A percentile compares a stretch with the other conserved stretches of the same genome.
Evolutionary conservation across 1,140 invertebrate genomes (phyloP).

Genomic region (Potamilus streckersoni): DNA sequence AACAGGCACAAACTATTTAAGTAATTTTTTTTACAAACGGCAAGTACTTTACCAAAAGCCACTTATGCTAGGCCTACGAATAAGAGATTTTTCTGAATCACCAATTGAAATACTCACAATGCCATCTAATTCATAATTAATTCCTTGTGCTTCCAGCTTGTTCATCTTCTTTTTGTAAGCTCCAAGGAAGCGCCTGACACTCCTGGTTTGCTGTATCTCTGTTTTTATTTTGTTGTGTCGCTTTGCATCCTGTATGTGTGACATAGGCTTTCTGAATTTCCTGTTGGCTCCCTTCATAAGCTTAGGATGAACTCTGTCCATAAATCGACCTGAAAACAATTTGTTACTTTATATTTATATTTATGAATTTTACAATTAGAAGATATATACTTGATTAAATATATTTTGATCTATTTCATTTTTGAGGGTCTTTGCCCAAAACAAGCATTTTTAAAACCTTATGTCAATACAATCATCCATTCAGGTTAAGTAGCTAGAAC

Average conservation of each 20-base stretch:
- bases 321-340: slow-evolving; percentile 14
- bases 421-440: no score
- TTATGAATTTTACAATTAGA: no score
- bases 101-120: slow-evolving; percentile 1
- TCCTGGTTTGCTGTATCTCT: not conserved
- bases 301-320: slow-evolving; percentile 18
- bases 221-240: slow-evolving; percentile 13
- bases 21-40: not conserved
- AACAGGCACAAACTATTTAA: not conserved
- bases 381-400: no score
- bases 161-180: slow-evolving; percentile 4
- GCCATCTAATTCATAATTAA: slow-evolving; percentile 10
- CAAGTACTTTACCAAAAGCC: not conserved
- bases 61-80: not conserved
- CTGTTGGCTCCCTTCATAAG: slow-evolving; percentile 16
- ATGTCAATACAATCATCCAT: no score
- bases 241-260: not conserved
- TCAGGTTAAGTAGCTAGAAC: no score
- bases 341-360: no score
- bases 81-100: not conserved
- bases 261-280: slow-evolving; percentile 2
- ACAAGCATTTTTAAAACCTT: no score
- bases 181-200: slow-evolving; percentile 5
- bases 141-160: slow-evolving; percentile 17
- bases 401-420: no score